phyloP scores from a whole-genome alignment of 92 coral and sea anemone genomes.

The Epizoanthus rinbou region DNA sequence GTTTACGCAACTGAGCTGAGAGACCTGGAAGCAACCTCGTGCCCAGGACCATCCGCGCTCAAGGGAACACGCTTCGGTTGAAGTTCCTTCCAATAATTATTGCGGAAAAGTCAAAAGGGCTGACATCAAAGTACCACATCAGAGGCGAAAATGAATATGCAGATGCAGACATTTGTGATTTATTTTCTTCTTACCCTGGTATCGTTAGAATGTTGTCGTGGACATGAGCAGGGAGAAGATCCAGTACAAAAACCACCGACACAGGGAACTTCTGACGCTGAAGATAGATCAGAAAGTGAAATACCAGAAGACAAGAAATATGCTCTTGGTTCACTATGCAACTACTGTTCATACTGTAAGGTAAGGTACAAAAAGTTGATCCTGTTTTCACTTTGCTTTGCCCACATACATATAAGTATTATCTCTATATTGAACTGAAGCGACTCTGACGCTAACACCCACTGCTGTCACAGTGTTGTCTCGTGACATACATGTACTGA shows the following conservation, averaged over 20 bases:
- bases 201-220: background rate
- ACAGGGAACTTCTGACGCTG: constrained; percentile 38
- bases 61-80: too few relatives aligned
- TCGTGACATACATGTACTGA: too few relatives aligned
- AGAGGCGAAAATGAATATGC: constrained; percentile 16
- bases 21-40: too few relatives aligned
- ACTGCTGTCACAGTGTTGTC: too few relatives aligned
- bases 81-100: too few relatives aligned
- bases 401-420: background rate
- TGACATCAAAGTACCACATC: too few relatives aligned
- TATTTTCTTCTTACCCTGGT: background rate
- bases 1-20: too few relatives aligned
- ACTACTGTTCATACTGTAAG: constrained; percentile 91
- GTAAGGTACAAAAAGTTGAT: constrained; percentile 39
- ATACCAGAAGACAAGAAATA: constrained; percentile 58
- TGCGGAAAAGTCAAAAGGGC: too few relatives aligned
- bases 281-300: constrained; percentile 38
- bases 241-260: constrained; percentile 16
- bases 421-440: too few relatives aligned
- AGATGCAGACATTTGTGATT: background rate
- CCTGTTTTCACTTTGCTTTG: background rate
- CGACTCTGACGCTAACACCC: too few relatives aligned
- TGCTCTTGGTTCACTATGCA: constrained; percentile 79
- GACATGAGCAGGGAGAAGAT: background rate
- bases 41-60: too few relatives aligned